These are phyloP conservation scores for Clepsis dumicolana DNA, from an alignment of 2,888 invertebrate genomes.

Conservation along the genomic window DNA sequence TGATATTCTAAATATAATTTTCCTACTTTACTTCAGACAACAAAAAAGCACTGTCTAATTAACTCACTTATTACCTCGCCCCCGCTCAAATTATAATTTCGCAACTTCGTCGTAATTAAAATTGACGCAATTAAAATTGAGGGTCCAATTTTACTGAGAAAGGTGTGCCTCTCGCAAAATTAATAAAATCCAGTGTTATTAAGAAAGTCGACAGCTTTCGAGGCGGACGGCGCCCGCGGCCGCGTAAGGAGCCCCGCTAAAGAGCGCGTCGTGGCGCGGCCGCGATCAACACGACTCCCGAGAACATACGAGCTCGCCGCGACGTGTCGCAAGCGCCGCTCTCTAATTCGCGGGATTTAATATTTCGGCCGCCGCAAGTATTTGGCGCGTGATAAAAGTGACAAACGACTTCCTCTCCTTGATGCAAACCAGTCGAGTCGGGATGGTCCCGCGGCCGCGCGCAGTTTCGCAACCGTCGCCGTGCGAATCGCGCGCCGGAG, in stretches of 20 bases:
- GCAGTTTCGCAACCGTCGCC: constrained; percentile 20
- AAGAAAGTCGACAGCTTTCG: constrained; percentile 21
- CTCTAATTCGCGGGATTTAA: constrained; percentile 38
- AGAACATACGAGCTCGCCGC: constrained; percentile 11
- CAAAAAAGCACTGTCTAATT: constrained; percentile 4
- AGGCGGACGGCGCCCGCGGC: background rate
- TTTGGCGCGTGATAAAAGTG: constrained; percentile 42
- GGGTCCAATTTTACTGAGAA: constrained; percentile 23
- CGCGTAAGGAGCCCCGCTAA: background rate
- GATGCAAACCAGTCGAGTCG: constrained; percentile 36
- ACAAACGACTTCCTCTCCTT: constrained; percentile 43
- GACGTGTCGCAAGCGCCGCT: background rate
- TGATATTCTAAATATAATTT: background rate
- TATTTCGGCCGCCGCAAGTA: constrained; percentile 39
- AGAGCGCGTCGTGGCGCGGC: background rate
- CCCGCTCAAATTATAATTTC: constrained; percentile 16
- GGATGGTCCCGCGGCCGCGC: background rate
- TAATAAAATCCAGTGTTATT: constrained; percentile 36
- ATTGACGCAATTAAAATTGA: constrained; percentile 35
- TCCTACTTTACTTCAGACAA: background rate
- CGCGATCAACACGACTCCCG: background rate
- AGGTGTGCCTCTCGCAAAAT: constrained; percentile 13
- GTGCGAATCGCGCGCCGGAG: constrained; percentile 20
- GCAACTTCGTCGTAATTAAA: constrained; percentile 28
- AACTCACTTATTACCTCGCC: constrained; percentile 32